Evolutionary conservation across 2,797 vertebrate species (phyloP).

Genomic region (Tenualosa thibaudeaui): DNA sequence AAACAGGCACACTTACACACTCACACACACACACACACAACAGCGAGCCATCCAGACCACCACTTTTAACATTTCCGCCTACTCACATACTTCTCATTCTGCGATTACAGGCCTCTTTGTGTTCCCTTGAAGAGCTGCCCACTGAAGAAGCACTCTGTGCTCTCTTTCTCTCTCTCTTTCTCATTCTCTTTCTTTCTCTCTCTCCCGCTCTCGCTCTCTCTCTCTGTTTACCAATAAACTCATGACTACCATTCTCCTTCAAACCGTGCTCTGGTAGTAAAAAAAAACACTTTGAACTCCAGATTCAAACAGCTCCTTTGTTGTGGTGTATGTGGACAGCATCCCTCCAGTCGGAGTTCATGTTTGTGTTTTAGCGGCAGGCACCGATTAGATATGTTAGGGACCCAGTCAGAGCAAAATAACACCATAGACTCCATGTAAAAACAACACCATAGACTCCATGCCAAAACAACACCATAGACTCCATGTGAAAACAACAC

Average conservation of each 20-base stretch:
- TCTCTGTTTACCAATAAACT: constrained; percentile 1
- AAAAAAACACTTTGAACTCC: background rate
- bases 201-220: background rate
- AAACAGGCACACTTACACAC: constrained; percentile 34
- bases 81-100: constrained; percentile 35
- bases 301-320: background rate
- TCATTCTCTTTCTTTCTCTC: no score
- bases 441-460: no score
- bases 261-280: background rate
- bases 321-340: background rate
- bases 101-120: constrained; percentile 39
- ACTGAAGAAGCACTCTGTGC: background rate
- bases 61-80: constrained; percentile 27
- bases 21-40: constrained; percentile 20
- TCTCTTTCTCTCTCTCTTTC: no score
- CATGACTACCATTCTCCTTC: background rate
- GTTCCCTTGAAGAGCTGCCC: constrained; percentile 33
- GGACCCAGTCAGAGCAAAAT: background rate
- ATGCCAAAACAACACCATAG: no score
- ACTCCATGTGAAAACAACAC: no score
- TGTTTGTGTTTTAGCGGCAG: background rate
- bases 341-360: background rate
- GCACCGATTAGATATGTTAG: background rate
- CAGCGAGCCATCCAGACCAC: background rate
- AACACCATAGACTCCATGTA: no score